Conservation (phyloP, 2,888 invertebrate genomes). For the Stenodema calcarata region DNA sequence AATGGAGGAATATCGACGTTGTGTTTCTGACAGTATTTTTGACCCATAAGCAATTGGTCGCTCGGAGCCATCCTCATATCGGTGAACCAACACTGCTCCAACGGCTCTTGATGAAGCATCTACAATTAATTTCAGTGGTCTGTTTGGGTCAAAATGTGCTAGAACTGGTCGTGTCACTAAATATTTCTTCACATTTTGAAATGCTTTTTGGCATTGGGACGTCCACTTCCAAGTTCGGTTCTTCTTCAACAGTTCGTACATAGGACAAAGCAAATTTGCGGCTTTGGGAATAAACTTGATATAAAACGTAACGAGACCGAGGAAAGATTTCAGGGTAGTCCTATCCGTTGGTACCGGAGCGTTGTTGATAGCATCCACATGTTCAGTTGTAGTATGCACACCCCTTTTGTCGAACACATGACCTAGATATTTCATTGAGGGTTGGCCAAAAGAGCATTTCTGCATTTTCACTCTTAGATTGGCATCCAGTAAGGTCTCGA, state of each 20-base stretch:
- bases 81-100: conserved; percentile 19
- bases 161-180: conserved; percentile 25
- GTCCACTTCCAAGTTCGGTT: conserved; percentile 27
- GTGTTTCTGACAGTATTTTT: not conserved
- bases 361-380: conserved; percentile 55
- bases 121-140: conserved; percentile 13
- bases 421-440: conserved; percentile 45
- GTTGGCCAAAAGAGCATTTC: conserved; percentile 42
- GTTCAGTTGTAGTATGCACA: conserved; percentile 44
- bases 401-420: conserved; percentile 38
- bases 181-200: conserved; percentile 24
- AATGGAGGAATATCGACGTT: not conserved
- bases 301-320: conserved; percentile 60
- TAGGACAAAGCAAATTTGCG: conserved; percentile 19
- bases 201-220: conserved; percentile 11
- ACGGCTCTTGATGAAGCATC: conserved; percentile 33
- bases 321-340: conserved; percentile 56
- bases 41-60: too few species aligned
- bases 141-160: conserved; percentile 23
- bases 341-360: conserved; percentile 55
- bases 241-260: conserved; percentile 38
- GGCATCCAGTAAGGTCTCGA: conserved; percentile 12
- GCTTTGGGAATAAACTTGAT: conserved; percentile 57
- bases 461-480: conserved; percentile 33
- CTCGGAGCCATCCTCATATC: not conserved